A percentile compares a stretch with the other conserved stretches of the same genome.
Conservation (phyloP, 2,797 vertebrate species). For the Acanthopagrus latus region DNA sequence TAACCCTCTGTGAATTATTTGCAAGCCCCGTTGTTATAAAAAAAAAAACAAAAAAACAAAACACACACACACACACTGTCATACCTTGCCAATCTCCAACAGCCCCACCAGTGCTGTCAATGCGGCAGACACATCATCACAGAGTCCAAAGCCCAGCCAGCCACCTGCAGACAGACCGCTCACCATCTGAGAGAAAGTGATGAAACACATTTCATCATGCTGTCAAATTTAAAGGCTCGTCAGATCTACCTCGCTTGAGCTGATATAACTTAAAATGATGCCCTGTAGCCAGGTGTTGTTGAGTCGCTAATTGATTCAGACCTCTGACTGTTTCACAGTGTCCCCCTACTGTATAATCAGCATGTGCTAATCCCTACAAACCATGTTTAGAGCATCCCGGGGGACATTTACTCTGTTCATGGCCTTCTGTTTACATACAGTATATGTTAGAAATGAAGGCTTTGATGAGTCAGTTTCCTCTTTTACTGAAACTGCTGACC, state of each 20-base stretch:
- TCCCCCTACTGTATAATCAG: neutral
- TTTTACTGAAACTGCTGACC: slow-evolving; percentile 9
- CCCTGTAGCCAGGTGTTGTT: slow-evolving; percentile 19
- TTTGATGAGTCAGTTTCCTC: neutral
- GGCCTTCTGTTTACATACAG: slow-evolving; percentile 16
- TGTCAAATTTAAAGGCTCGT: slow-evolving; percentile 37
- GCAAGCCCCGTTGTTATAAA: neutral
- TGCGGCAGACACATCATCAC: slow-evolving; percentile 32
- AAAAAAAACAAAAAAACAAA: neutral
- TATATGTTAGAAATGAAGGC: slow-evolving; percentile 21
- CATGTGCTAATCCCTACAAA: slow-evolving; percentile 9
- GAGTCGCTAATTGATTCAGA: slow-evolving; percentile 54
- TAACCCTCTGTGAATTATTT: slow-evolving; percentile 26
- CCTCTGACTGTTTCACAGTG: slow-evolving; percentile 44
- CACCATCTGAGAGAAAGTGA: slow-evolving; percentile 28
- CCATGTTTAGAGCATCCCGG: slow-evolving; percentile 17
- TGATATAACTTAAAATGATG: slow-evolving; percentile 14
- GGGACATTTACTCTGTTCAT: slow-evolving; percentile 8
- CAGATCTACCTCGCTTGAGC: slow-evolving; percentile 30
- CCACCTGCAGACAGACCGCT: slow-evolving; percentile 39
- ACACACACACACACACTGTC: neutral
- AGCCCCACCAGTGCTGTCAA: slow-evolving; percentile 2
- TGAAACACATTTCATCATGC: slow-evolving; percentile 28
- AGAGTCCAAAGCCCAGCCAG: slow-evolving; percentile 1
- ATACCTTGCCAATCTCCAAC: slow-evolving; percentile 32